Percentiles rank a stretch among this genome's conserved stretches.
phyloP scores from a whole-genome alignment of 2,113 vertebrate species.

The Thamnophis sirtalis region DNA sequence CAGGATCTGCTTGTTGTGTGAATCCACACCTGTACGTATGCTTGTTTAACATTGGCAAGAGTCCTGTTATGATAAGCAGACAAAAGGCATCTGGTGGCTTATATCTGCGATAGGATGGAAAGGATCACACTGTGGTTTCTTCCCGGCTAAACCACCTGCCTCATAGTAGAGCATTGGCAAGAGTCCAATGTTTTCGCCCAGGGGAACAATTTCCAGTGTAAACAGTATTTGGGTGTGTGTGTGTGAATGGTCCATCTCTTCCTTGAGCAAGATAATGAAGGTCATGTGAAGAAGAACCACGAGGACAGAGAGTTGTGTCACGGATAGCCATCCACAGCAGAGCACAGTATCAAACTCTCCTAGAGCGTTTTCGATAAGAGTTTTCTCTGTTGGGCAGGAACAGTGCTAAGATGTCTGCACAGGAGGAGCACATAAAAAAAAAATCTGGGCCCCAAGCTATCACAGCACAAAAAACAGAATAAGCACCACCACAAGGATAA shows the following conservation, averaged over 20 bases:
- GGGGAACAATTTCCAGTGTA: not conserved
- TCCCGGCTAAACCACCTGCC: not conserved
- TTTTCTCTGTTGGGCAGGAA: slow-evolving; percentile 36
- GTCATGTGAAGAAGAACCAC: not conserved
- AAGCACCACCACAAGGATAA: slow-evolving; percentile 85
- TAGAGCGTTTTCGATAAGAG: slow-evolving; percentile 10
- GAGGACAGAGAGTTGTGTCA: not conserved
- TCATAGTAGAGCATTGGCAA: not conserved
- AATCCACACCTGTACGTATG: not conserved
- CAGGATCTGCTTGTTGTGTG: not conserved
- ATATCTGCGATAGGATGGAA: slow-evolving; percentile 33
- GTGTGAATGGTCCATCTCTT: not conserved
- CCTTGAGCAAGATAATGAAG: not conserved
- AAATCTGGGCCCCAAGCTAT: slow-evolving; percentile 45
- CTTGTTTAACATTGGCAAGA: not conserved
- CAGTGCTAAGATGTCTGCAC: slow-evolving; percentile 25
- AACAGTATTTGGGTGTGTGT: not conserved
- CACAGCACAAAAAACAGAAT: slow-evolving; percentile 87
- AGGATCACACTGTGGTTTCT: not conserved
- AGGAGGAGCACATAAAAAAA: not conserved
- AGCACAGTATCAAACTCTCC: slow-evolving; percentile 26
- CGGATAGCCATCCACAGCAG: slow-evolving; percentile 5
- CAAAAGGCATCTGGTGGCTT: not conserved
- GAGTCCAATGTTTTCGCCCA: not conserved
- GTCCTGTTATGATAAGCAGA: not conserved